Conservation (phyloP, 1,140 invertebrate species). For the Danaus plexippus region DNA sequence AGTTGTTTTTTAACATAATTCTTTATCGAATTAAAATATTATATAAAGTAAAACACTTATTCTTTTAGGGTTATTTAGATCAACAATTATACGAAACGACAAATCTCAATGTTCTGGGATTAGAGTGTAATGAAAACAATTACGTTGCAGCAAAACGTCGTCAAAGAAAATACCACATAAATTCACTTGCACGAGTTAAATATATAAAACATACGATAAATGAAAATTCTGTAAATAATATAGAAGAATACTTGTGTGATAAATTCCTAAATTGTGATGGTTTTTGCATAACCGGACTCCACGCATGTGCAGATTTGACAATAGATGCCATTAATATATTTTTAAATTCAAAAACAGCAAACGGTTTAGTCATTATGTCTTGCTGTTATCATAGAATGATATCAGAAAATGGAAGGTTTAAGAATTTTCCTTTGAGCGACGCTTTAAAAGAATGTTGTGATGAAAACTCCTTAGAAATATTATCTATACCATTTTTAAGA, state of each 20-base stretch:
- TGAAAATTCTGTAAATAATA: conserved; percentile 59
- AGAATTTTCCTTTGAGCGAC: conserved; percentile 77
- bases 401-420: conserved; percentile 51
- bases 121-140: conserved; percentile 78
- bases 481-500: conserved; percentile 77
- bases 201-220: conserved; percentile 74
- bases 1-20: conserved; percentile 2
- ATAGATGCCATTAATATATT: conserved; percentile 82
- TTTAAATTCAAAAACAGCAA: conserved; percentile 73
- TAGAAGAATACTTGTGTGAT: conserved; percentile 61
- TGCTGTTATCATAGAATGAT: conserved; percentile 89
- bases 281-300: conserved; percentile 72
- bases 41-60: conserved; percentile 1
- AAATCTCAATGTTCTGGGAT: conserved; percentile 78
- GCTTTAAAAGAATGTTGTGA: conserved; percentile 53
- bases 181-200: conserved; percentile 71
- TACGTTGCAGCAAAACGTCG: conserved; percentile 76
- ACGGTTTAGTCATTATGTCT: conserved; percentile 80
- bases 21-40: not conserved
- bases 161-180: conserved; percentile 72
- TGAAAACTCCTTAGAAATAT: conserved; percentile 49
- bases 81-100: conserved; percentile 77
- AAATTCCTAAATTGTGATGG: conserved; percentile 36
- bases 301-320: conserved; percentile 89
- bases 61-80: conserved; percentile 80